Evolutionary conservation across 1,140 invertebrate genomes (phyloP).

Genomic region (Ceratitis capitata): DNA sequence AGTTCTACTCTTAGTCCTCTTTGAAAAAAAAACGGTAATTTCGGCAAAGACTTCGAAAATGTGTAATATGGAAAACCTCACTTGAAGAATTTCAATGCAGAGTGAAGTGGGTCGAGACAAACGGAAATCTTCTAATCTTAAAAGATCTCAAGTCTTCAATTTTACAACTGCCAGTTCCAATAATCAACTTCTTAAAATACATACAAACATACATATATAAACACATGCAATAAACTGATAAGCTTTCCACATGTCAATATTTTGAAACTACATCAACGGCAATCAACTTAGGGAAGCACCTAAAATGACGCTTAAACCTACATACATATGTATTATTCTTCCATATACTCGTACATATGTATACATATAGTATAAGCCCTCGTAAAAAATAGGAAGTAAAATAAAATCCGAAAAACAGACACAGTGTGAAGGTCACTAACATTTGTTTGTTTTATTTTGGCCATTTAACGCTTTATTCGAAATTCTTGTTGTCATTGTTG

Average conservation of each 20-base stretch:
- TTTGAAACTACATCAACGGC: not conserved
- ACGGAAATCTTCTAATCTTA: too few relatives aligned
- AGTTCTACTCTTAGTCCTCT: too few relatives aligned
- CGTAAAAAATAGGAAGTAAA: not conserved
- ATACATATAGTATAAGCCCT: not conserved
- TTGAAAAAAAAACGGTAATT: too few relatives aligned
- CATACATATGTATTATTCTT: not conserved
- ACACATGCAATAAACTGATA: not conserved
- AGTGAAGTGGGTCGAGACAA: too few relatives aligned
- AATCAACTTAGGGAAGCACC: not conserved
- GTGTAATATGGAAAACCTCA: too few relatives aligned
- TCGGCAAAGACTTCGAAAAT: too few relatives aligned
- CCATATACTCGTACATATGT: too few relatives aligned
- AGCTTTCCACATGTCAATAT: conserved; percentile 9
- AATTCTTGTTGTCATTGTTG: not conserved
- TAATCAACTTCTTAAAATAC: too few relatives aligned
- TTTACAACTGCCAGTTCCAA: too few relatives aligned
- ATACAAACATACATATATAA: too few relatives aligned
- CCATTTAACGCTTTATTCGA: not conserved
- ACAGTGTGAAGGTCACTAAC: not conserved
- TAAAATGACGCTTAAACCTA: not conserved
- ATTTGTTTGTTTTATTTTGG: conserved; percentile 21
- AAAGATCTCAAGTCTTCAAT: too few relatives aligned
- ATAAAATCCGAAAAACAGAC: not conserved
- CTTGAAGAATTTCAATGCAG: too few relatives aligned